Percentiles rank a stretch among this genome's conserved stretches.
Conservation (phyloP, 2,113 vertebrate species). For the Cynopterus brachyotis region DNA sequence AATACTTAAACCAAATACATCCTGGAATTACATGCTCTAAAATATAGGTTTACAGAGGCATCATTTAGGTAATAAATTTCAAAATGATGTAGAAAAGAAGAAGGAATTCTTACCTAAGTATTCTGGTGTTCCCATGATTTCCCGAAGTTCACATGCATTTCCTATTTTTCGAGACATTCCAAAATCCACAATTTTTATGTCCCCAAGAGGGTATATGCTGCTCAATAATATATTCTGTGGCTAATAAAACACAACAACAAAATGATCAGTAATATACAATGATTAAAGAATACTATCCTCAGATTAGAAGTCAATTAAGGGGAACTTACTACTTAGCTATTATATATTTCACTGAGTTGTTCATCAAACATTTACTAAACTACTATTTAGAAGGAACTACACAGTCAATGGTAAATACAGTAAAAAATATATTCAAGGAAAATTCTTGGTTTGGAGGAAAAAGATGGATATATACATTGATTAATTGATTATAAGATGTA, state of each 20-base stretch:
- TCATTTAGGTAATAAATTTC: conserved; percentile 18
- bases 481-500: background rate
- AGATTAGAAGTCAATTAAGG: background rate
- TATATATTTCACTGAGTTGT: background rate
- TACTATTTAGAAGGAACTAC: background rate
- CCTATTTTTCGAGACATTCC: conserved; percentile 95
- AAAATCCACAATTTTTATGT: conserved; percentile 98
- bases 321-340: background rate
- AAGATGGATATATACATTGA: background rate
- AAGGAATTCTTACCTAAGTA: conserved; percentile 91
- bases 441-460: background rate
- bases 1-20: background rate
- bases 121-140: conserved; percentile 97
- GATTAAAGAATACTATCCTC: conserved; percentile 13
- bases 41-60: background rate
- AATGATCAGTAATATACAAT: background rate
- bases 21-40: background rate
- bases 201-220: conserved; percentile 90
- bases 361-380: background rate
- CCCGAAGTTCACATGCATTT: conserved; percentile 88
- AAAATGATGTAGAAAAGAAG: conserved; percentile 35
- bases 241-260: conserved; percentile 82
- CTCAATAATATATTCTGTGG: conserved; percentile 97
- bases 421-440: background rate
- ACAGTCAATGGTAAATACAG: background rate